Evolutionary conservation across 2,888 invertebrate species (phyloP).

Genomic region (Diaprepes abbreviatus): DNA sequence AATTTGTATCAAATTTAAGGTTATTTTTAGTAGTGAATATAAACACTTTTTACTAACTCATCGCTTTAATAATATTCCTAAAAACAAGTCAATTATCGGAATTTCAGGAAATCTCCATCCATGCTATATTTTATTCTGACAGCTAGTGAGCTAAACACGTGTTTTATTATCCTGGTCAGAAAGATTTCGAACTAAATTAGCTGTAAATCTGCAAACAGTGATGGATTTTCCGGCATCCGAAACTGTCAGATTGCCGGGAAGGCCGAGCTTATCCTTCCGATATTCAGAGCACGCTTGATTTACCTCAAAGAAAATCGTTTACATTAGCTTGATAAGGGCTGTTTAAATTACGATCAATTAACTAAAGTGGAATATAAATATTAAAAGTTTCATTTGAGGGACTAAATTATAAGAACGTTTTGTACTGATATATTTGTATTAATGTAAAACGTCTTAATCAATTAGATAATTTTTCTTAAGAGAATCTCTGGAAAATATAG

Average conservation of each 20-base stretch:
- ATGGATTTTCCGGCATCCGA: constrained; percentile 44
- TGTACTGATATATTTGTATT: no score
- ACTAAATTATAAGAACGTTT: no score
- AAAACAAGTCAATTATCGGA: no score
- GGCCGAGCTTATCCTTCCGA: constrained; percentile 43
- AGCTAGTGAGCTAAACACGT: constrained; percentile 7
- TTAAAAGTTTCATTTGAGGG: not conserved
- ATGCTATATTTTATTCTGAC: constrained; percentile 9
- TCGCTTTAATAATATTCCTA: no score
- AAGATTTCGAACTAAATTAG: constrained; percentile 35
- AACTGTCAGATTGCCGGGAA: constrained; percentile 41
- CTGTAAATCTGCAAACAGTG: constrained; percentile 46
- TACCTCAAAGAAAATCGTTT: constrained; percentile 46
- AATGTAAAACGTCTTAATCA: no score
- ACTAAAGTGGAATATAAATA: constrained; percentile 21
- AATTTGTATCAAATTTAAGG: no score
- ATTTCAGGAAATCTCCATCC: no score
- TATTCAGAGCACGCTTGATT: constrained; percentile 41
- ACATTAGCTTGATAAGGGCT: constrained; percentile 42
- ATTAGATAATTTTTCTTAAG: no score
- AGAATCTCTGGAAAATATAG: no score
- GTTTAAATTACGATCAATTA: constrained; percentile 42
- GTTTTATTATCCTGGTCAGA: constrained; percentile 21
- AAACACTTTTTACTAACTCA: no score
- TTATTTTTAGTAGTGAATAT: no score